A percentile compares a stretch with the other conserved stretches of the same genome.
phyloP scores from a whole-genome alignment of 2,113 vertebrate genomes.

The Bubalus kerabau region DNA sequence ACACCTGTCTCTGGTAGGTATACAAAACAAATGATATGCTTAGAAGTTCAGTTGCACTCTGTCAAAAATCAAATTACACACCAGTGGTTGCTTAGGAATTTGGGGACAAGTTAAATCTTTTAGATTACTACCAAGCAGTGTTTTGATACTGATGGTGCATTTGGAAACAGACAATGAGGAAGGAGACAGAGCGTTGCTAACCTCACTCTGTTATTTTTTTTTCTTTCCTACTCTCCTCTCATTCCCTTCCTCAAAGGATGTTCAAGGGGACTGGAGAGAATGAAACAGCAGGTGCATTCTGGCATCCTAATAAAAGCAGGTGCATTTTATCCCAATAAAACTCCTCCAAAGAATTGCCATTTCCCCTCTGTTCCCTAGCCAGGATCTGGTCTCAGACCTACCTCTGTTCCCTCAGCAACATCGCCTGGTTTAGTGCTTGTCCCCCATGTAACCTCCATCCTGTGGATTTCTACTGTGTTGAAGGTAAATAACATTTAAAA shows the following conservation, averaged over 20 bases:
- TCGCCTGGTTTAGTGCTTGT: neutral
- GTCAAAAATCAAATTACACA: neutral
- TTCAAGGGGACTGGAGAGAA: neutral
- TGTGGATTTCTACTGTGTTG: neutral
- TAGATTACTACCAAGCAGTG: neutral
- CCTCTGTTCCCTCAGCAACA: neutral
- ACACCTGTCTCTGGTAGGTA: neutral
- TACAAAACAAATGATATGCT: neutral
- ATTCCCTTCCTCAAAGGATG: neutral
- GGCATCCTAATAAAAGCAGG: neutral
- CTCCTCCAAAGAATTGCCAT: neutral
- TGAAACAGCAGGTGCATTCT: neutral
- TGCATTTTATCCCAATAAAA: neutral
- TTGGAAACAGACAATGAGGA: neutral
- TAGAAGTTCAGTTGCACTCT: neutral
- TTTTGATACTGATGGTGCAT: neutral
- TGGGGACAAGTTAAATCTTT: neutral
- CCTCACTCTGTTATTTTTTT: neutral
- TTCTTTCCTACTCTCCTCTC: neutral
- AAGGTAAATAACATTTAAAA: neutral
- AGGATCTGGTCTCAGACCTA: conserved; percentile 15
- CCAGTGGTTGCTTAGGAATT: neutral
- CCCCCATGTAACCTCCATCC: neutral
- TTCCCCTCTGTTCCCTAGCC: neutral
- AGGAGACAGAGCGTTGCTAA: neutral